Base-by-base conservation (phyloP, 2,888 invertebrate species). In the Platycnemis pennipes region DNA sequence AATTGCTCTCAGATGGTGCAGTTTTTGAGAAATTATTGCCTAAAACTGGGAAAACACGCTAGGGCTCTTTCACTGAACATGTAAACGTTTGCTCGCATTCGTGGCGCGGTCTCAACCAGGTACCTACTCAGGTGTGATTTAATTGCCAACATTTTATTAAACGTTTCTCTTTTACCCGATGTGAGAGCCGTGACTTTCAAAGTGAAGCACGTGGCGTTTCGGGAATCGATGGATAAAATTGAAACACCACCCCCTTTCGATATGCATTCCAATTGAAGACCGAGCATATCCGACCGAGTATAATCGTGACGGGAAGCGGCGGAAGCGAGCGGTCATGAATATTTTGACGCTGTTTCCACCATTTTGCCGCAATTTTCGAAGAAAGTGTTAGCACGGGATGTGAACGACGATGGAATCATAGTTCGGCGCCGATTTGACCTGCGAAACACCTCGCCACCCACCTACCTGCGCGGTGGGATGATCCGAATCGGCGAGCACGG, bases 61-160 rank as follows among this genome's bases (percentile, higher is more conserved):
- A 42, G 86, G 44, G 37, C 3, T 37, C n/a, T n/a, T n/a, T n/a
- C 1, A 5, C 26, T n/a, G 77, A 37, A 37, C 77, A 77, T 77
- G 77, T 37, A 37, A 77, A 37, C 31, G 77, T 37, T 77, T 37
- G 37, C 37, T 31, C 37, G 44, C 19, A n/a, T 87, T 22, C 87
- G 26, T 42, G 45, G 87, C 26, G 37, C 8, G 87, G 87, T 87
- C 87, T 87, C n/a, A n/a, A 13, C n/a, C 45, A 77, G n/a, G 77
- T 77, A 63, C 42, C 42, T n/a, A n/a, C 87, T 31, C n/a, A 7
- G 87, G 87, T n/a, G 87, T 87, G 45, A 87, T 87, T 87, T 87
- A 87, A 87, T 87, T 45, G 37, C 45, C 46, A 87, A 46, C 13
- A 46, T 26, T 45, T 87, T n/a, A 46, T 87, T 87, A 44, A 46